These are phyloP conservation scores for Epinephelus moara DNA, from an alignment of 2,113 vertebrate genomes.

Conservation along the genomic window DNA sequence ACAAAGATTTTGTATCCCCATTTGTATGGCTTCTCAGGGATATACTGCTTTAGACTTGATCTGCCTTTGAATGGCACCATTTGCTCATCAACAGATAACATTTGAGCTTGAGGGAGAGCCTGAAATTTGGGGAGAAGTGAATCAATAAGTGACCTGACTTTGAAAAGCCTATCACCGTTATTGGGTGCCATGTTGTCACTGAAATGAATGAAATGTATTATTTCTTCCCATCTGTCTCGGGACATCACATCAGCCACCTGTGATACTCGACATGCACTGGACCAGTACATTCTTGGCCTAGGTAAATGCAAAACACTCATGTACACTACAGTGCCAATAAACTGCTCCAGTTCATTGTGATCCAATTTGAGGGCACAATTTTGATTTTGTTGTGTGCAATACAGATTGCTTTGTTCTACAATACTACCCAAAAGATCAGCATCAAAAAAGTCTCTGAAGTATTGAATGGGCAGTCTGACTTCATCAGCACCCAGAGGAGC, in stretches of 20 bases:
- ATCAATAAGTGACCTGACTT: constrained; percentile 30
- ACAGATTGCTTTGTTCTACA: background rate
- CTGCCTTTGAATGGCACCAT: constrained; percentile 43
- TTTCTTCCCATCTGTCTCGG: constrained; percentile 34
- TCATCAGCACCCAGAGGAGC: no score
- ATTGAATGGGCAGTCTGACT: no score
- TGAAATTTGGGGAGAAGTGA: constrained; percentile 37
- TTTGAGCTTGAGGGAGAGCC: constrained; percentile 43
- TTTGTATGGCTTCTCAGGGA: constrained; percentile 27
- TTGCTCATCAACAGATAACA: constrained; percentile 31
- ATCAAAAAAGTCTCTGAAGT: no score
- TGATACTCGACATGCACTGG: constrained; percentile 4
- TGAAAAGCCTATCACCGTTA: constrained; percentile 21
- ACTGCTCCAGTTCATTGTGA: constrained; percentile 16
- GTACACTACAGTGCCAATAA: constrained; percentile 43
- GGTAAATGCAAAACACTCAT: constrained; percentile 32
- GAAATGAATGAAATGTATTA: constrained; percentile 36
- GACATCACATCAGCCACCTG: constrained; percentile 43
- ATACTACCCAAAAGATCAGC: background rate
- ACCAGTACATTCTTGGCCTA: constrained; percentile 28
- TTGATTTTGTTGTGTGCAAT: background rate
- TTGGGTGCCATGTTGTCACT: constrained; percentile 37
- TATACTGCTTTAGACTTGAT: constrained; percentile 20
- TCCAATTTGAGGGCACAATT: background rate
- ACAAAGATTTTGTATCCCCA: constrained; percentile 43